Conservation (phyloP, 1,140 invertebrate species). For the Homarus americanus region DNA sequence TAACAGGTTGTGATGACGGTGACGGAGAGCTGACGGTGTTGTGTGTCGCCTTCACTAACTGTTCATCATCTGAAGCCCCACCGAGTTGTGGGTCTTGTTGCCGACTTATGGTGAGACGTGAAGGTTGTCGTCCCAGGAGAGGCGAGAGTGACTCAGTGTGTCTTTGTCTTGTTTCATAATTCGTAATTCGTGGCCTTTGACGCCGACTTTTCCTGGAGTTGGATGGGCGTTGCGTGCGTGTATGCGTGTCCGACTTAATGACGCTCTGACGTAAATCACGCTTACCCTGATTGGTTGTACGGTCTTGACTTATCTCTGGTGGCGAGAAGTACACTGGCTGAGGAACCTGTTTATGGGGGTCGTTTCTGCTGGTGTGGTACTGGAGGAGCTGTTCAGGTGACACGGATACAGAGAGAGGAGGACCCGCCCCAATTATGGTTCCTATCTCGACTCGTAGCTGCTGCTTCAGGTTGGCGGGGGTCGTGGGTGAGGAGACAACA, state of each 20-base stretch:
- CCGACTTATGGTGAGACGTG: too few relatives aligned
- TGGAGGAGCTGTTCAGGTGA: not conserved
- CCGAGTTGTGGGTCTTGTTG: too few relatives aligned
- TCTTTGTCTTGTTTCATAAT: not conserved
- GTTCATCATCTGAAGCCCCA: too few relatives aligned
- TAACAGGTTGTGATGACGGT: too few relatives aligned
- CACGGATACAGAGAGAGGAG: not conserved
- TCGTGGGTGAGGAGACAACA: not conserved
- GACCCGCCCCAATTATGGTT: not conserved
- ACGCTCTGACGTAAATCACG: not conserved
- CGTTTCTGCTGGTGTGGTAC: not conserved
- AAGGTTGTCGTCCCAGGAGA: too few relatives aligned
- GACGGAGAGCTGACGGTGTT: not conserved
- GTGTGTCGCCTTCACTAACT: too few relatives aligned
- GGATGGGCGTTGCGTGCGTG: not conserved
- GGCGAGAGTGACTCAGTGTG: too few relatives aligned
- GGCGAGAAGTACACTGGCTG: not conserved
- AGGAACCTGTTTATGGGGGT: not conserved
- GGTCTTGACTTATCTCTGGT: not conserved
- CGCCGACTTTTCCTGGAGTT: not conserved
- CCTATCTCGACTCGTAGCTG: not conserved
- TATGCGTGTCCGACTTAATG: not conserved
- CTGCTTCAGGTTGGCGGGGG: not conserved
- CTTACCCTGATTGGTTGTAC: not conserved
- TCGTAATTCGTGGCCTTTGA: not conserved